Conservation (phyloP, 2,113 vertebrate genomes). For the Apeltes quadracus region DNA sequence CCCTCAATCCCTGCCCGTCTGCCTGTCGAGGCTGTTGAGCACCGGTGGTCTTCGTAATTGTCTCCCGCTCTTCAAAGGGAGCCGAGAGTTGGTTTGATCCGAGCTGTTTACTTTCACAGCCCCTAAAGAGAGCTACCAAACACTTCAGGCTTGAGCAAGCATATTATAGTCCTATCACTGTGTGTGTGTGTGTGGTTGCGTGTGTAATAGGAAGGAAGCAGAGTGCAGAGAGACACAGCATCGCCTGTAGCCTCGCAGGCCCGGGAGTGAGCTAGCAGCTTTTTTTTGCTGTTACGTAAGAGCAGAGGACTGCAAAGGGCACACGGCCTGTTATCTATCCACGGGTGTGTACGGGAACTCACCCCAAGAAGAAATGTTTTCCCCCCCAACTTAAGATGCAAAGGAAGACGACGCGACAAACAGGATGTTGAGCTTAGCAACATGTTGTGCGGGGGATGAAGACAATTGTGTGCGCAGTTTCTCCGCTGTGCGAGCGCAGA, state of each 20-base stretch:
- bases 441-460: slow-evolving; percentile 24
- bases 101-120: slow-evolving; percentile 77
- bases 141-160: slow-evolving; percentile 75
- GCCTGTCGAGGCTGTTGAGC: slow-evolving; percentile 75
- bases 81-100: slow-evolving; percentile 77
- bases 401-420: slow-evolving; percentile 26
- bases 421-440: slow-evolving; percentile 46
- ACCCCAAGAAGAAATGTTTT: slow-evolving; percentile 3
- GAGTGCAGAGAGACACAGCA: slow-evolving; percentile 21
- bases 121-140: slow-evolving; percentile 73
- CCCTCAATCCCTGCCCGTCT: slow-evolving; percentile 74
- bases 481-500: slow-evolving; percentile 1
- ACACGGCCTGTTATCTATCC: slow-evolving; percentile 28
- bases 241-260: slow-evolving; percentile 56
- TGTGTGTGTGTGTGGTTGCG: slow-evolving; percentile 35
- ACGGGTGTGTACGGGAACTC: slow-evolving; percentile 9
- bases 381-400: background rate
- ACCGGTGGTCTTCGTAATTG: slow-evolving; percentile 78
- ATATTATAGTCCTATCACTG: slow-evolving; percentile 66
- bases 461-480: slow-evolving; percentile 13
- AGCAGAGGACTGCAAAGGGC: slow-evolving; percentile 35
- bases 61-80: slow-evolving; percentile 76
- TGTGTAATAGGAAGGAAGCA: slow-evolving; percentile 21
- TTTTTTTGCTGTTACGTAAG: slow-evolving; percentile 54
- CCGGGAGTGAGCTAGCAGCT: slow-evolving; percentile 55